phyloP scores from a whole-genome alignment of 2,113 vertebrate genomes.

The Colius striatus region DNA sequence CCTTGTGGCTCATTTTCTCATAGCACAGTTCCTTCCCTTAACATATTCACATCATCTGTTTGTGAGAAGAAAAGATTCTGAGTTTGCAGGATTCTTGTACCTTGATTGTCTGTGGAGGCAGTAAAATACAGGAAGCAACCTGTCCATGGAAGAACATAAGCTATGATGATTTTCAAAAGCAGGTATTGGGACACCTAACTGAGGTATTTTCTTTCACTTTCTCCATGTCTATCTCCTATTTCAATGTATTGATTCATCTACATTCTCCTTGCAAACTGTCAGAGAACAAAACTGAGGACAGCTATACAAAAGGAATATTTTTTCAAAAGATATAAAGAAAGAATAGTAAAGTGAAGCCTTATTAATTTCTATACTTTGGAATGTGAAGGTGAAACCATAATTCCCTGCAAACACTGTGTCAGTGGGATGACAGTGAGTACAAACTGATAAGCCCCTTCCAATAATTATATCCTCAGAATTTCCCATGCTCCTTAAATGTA shows the following conservation, averaged over 20 bases:
- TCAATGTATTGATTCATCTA: background rate
- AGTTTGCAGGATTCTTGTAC: background rate
- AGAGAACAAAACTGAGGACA: background rate
- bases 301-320: background rate
- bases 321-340: background rate
- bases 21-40: background rate
- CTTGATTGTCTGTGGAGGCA: background rate
- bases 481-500: background rate
- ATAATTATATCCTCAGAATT: constrained; percentile 2
- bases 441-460: background rate
- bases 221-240: background rate
- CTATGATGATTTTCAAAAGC: background rate
- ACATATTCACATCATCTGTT: background rate
- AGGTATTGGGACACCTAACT: background rate
- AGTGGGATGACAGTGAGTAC: background rate
- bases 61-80: background rate
- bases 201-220: background rate
- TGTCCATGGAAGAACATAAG: background rate
- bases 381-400: background rate
- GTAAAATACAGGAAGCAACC: background rate
- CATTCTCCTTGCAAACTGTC: background rate
- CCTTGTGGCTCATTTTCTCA: background rate
- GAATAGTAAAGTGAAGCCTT: background rate
- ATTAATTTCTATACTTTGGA: background rate
- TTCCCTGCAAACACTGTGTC: background rate